Evolutionary conservation across 2,888 invertebrate genomes (phyloP).

Genomic region (Holacanthella duospinosa): DNA sequence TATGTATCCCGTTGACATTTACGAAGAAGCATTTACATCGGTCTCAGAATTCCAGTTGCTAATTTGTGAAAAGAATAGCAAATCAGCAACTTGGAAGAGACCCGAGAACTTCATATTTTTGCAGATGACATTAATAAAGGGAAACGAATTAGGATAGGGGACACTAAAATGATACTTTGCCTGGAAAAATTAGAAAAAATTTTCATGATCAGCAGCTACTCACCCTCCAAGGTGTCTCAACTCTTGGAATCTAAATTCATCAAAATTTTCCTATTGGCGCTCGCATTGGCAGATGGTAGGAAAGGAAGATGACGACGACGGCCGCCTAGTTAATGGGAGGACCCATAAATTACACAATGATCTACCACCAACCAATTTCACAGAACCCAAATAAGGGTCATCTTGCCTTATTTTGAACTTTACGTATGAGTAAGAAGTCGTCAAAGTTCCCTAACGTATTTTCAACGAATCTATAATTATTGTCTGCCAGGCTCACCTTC

Average conservation of each 20-base stretch:
- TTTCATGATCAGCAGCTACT: conserved; percentile 13
- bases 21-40: no score
- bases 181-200: not conserved
- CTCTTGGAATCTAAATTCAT: not conserved
- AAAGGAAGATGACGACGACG: conserved; percentile 31
- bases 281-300: conserved; percentile 21
- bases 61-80: not conserved
- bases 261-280: not conserved
- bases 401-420: no score
- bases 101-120: not conserved
- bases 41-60: not conserved
- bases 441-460: not conserved
- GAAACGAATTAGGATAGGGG: not conserved
- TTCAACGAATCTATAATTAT: not conserved
- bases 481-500: no score
- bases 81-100: not conserved
- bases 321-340: conserved; percentile 36
- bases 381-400: not conserved
- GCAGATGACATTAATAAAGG: not conserved
- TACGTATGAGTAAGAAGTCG: no score
- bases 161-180: not conserved
- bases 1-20: no score
- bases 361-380: not conserved
- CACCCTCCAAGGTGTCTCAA: conserved; percentile 15
- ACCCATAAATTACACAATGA: conserved; percentile 31